Evolutionary conservation across 2,888 invertebrate genomes (phyloP).

Genomic region (Celastrina argiolus): DNA sequence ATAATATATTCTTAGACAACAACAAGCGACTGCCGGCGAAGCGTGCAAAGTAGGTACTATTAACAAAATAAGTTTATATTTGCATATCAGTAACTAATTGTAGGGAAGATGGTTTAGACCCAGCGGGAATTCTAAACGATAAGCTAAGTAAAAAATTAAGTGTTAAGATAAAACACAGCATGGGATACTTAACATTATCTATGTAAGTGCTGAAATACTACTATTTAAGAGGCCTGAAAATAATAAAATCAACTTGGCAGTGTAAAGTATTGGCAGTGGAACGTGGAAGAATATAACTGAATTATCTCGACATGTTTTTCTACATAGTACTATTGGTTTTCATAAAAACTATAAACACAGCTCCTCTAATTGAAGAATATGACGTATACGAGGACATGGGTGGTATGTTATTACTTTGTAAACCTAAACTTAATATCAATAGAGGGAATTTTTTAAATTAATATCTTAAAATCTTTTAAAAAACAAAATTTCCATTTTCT

Average conservation of each 20-base stretch:
- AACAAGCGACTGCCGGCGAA: background rate
- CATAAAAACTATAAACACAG: background rate
- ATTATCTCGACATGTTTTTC: background rate
- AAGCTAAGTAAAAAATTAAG: constrained; percentile 1
- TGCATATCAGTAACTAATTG: constrained; percentile 5
- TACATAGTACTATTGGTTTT: background rate
- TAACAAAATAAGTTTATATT: background rate
- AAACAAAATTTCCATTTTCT: no score
- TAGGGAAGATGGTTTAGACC: background rate
- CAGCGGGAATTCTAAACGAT: constrained; percentile 21
- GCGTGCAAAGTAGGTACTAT: background rate
- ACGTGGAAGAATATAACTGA: background rate
- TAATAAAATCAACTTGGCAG: background rate
- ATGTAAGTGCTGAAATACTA: background rate
- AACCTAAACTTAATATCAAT: no score
- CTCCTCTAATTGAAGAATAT: background rate
- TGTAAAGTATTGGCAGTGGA: background rate
- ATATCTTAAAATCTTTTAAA: no score
- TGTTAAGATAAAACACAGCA: constrained; percentile 6
- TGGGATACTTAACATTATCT: background rate
- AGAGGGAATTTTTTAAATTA: no score
- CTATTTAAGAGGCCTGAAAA: background rate
- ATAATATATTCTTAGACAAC: background rate
- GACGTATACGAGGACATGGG: background rate
- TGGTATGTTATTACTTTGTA: constrained; percentile 5